Percentiles rank a stretch among this genome's conserved stretches.
These are phyloP conservation scores for Colistium nudipinnis DNA, from an alignment of 2,113 vertebrate genomes.

Conservation along the genomic window DNA sequence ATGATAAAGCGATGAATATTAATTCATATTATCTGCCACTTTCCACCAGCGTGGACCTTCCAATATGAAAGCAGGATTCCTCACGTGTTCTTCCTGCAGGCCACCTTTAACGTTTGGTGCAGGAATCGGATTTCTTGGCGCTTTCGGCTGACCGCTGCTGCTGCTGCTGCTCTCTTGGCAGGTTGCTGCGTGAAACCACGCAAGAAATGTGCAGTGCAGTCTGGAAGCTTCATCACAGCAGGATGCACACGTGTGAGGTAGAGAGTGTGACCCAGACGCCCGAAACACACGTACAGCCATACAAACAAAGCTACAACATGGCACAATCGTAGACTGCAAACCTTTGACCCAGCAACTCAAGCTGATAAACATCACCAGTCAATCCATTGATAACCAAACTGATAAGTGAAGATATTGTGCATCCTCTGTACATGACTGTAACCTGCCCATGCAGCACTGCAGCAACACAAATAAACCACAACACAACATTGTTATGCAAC, in stretches of 20 bases:
- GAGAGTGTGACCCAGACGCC: neutral
- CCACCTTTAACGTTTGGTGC: constrained; percentile 53
- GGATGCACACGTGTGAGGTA: constrained; percentile 2
- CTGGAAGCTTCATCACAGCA: constrained; percentile 11
- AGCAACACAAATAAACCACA: too few species aligned
- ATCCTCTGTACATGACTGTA: too few species aligned
- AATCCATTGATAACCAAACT: neutral
- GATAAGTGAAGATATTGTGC: neutral
- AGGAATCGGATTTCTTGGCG: constrained; percentile 60
- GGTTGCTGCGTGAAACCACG: neutral
- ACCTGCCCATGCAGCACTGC: too few species aligned
- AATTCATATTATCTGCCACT: neutral
- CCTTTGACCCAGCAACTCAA: neutral
- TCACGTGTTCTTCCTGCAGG: constrained; percentile 15
- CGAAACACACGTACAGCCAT: neutral
- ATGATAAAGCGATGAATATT: neutral
- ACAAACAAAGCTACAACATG: neutral
- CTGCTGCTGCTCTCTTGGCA: constrained; percentile 41
- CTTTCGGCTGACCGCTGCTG: constrained; percentile 34
- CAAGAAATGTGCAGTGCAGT: constrained; percentile 38
- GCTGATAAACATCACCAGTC: neutral
- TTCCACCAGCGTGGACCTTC: neutral
- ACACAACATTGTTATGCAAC: constrained; percentile 25
- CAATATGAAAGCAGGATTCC: neutral
- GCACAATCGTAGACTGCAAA: neutral